These are phyloP conservation scores for Endotricha flammealis DNA, from an alignment of 2,888 invertebrate genomes.

Conservation along the genomic window DNA sequence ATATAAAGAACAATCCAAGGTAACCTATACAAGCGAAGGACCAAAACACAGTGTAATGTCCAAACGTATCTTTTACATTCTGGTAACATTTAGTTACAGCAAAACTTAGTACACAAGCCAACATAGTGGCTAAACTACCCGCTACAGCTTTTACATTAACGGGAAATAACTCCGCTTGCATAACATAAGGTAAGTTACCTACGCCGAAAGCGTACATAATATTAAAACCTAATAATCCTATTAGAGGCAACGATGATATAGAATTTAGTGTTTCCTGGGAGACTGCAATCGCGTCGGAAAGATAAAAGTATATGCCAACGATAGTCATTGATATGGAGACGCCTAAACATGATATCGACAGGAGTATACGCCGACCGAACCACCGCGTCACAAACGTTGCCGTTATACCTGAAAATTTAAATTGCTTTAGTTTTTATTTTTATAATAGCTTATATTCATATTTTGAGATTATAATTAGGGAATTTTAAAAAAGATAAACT, in stretches of 20 bases:
- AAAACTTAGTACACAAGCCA: conserved; percentile 77
- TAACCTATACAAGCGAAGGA: conserved; percentile 76
- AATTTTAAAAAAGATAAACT: too few species aligned
- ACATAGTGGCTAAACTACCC: conserved; percentile 76
- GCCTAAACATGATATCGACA: conserved; percentile 73
- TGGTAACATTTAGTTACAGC: conserved; percentile 79
- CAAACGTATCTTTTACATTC: conserved; percentile 71
- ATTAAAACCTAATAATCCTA: conserved; percentile 77
- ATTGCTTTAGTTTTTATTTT: too few species aligned
- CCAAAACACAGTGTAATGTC: conserved; percentile 79
- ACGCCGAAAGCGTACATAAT: conserved; percentile 79
- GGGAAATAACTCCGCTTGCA: conserved; percentile 81
- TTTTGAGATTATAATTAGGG: too few species aligned
- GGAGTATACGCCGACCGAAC: conserved; percentile 73
- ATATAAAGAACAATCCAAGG: conserved; percentile 76
- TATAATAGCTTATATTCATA: too few species aligned
- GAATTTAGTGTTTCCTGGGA: conserved; percentile 45
- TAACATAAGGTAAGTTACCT: conserved; percentile 79
- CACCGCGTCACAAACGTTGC: conserved; percentile 74
- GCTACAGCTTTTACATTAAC: conserved; percentile 80
- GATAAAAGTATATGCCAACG: conserved; percentile 73
- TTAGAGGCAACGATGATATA: conserved; percentile 71
- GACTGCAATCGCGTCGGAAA: conserved; percentile 59
- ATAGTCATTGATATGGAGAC: conserved; percentile 71
- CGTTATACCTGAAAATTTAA: conserved; percentile 44